A percentile compares a stretch with the other conserved stretches of the same genome.
phyloP scores from a whole-genome alignment of 1,140 invertebrate genomes.

The Trissolcus basalis region DNA sequence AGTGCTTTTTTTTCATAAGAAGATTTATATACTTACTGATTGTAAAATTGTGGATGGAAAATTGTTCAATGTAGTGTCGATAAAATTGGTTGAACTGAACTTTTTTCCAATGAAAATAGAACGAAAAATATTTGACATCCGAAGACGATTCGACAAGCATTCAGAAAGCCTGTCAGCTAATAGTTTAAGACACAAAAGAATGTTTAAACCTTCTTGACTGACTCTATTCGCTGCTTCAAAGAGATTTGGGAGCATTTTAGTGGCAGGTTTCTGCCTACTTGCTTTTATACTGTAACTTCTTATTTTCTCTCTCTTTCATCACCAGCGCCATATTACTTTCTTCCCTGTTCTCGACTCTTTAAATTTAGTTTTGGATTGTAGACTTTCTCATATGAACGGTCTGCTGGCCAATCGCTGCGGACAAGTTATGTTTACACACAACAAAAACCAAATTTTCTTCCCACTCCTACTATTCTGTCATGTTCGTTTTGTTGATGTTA shows the following conservation, averaged over 20 bases:
- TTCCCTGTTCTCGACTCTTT: constrained; percentile 22
- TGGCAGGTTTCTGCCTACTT: constrained; percentile 11
- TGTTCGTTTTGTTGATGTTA: no score
- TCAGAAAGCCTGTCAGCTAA: constrained; percentile 22
- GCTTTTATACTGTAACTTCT: constrained; percentile 14
- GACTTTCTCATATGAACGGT: not conserved
- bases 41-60: no score
- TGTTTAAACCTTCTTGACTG: constrained; percentile 47
- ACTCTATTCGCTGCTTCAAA: constrained; percentile 46
- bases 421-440: no score
- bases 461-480: no score
- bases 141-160: constrained; percentile 30
- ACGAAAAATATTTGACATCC: constrained; percentile 1
- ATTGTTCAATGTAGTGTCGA: no score
- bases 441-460: no score
- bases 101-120: no score
- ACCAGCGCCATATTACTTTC: constrained; percentile 21
- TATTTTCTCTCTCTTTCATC: constrained; percentile 1
- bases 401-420: no score
- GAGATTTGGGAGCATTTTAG: constrained; percentile 50
- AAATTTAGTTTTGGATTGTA: constrained; percentile 32
- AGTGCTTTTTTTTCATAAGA: no score
- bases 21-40: no score
- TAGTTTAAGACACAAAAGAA: constrained; percentile 40
- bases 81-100: no score